Percentiles rank a stretch among this genome's conserved stretches.
phyloP scores from a whole-genome alignment of 1,140 invertebrate species.

The Danaus melanippus region DNA sequence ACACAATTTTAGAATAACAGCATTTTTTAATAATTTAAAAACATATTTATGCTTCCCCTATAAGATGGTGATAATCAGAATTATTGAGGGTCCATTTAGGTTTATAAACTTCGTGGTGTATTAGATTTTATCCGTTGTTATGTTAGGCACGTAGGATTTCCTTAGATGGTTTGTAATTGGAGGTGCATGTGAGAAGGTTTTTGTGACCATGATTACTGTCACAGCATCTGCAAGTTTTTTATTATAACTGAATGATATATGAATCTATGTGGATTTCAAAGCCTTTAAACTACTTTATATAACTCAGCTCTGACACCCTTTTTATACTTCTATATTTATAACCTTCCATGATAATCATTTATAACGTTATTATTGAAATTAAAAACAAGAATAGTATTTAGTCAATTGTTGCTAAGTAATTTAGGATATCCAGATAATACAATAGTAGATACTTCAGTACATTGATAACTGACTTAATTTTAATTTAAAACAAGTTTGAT shows the following conservation, averaged over 20 bases:
- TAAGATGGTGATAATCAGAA: not conserved
- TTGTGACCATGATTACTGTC: constrained; percentile 58
- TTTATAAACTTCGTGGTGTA: constrained; percentile 21
- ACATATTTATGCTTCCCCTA: too few species aligned
- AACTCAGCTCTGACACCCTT: too few species aligned
- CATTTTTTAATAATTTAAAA: too few species aligned
- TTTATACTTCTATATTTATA: too few species aligned
- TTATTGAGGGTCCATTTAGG: constrained; percentile 16
- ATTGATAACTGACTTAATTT: not conserved
- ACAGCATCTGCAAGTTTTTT: constrained; percentile 57
- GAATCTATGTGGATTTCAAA: constrained; percentile 4
- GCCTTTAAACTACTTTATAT: too few species aligned
- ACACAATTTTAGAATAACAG: too few species aligned
- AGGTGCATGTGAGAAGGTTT: constrained; percentile 50
- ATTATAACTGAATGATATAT: constrained; percentile 55
- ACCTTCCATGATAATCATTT: too few species aligned
- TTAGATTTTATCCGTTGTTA: constrained; percentile 45
- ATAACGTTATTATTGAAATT: too few species aligned
- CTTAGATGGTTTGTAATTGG: constrained; percentile 65
- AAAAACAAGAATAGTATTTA: too few species aligned
- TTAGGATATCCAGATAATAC: too few species aligned
- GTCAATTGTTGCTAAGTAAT: too few species aligned
- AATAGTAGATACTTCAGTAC: too few species aligned
- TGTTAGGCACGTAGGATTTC: constrained; percentile 47
- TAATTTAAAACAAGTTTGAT: constrained; percentile 19